These are phyloP conservation scores for Phoenoteleia sp. DNA, from an alignment of 2,888 invertebrate genomes.

Conservation along the genomic window DNA sequence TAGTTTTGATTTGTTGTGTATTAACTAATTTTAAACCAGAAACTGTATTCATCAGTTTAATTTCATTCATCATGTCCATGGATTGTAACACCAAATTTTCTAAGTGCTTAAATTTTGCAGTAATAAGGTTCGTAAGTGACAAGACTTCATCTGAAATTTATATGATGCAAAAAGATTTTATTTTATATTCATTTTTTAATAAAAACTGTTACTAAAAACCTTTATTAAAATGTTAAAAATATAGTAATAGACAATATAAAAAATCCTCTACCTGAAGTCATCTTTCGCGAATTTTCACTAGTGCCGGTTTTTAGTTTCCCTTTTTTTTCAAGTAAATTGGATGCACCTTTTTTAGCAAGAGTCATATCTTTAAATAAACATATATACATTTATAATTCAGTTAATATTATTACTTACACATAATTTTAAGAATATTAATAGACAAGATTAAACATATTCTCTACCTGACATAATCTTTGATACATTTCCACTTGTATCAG, in stretches of 20 bases:
- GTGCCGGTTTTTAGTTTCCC: too few species aligned
- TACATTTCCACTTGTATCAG: too few species aligned
- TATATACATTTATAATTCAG: too few species aligned
- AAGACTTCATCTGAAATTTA: not conserved
- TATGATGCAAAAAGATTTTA: too few species aligned
- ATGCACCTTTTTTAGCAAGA: too few species aligned
- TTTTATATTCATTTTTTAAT: not conserved
- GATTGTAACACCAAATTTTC: not conserved
- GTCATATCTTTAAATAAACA: too few species aligned
- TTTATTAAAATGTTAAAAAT: not conserved
- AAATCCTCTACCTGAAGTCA: not conserved
- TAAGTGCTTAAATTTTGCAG: not conserved
- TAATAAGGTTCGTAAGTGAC: not conserved
- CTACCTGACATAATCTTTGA: too few species aligned
- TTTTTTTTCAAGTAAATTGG: too few species aligned
- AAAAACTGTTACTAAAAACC: not conserved
- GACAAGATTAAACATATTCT: too few species aligned
- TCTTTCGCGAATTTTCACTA: too few species aligned
- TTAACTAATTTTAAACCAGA: not conserved
- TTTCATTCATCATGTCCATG: not conserved
- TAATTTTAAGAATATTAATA: too few species aligned
- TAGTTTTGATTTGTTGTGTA: not conserved
- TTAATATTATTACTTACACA: too few species aligned
- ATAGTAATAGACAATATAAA: not conserved
- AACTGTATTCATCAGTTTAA: not conserved